Percentiles rank a stretch among this genome's conserved stretches.
phyloP scores from a whole-genome alignment of 1,140 invertebrate species.

The Drosophila auraria region DNA sequence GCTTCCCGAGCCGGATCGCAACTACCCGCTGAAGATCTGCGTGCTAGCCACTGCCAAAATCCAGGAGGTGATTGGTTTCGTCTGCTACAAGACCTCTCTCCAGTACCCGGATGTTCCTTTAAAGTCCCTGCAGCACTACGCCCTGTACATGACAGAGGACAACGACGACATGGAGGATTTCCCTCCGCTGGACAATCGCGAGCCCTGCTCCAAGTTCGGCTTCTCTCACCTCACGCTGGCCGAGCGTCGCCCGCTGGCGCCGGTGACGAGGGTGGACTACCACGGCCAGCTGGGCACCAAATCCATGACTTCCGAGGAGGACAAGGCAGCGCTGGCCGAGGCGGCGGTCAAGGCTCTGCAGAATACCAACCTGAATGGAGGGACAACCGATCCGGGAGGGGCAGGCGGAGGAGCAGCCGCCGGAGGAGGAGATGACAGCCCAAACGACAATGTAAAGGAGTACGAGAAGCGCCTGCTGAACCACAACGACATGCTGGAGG shows the following conservation, averaged over 20 bases:
- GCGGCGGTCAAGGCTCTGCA: slow-evolving; percentile 62
- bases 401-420: slow-evolving; percentile 16
- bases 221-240: slow-evolving; percentile 95
- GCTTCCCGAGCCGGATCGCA: slow-evolving; percentile 91
- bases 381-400: slow-evolving; percentile 52
- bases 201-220: slow-evolving; percentile 96
- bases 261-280: slow-evolving; percentile 85
- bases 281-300: slow-evolving; percentile 71
- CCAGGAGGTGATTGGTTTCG: slow-evolving; percentile 96
- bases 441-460: slow-evolving; percentile 61
- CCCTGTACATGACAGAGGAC: slow-evolving; percentile 97
- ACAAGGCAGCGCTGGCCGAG: slow-evolving; percentile 62
- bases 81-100: slow-evolving; percentile 93
- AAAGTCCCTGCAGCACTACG: slow-evolving; percentile 89
- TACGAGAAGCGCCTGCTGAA: slow-evolving; percentile 88
- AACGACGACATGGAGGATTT: slow-evolving; percentile 98
- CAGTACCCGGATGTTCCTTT: slow-evolving; percentile 87
- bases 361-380: slow-evolving; percentile 59
- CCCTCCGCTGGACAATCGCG: slow-evolving; percentile 94
- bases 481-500: slow-evolving; percentile 91
- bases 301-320: slow-evolving; percentile 82
- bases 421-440: slow-evolving; percentile 38
- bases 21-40: slow-evolving; percentile 93
- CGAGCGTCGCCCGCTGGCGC: slow-evolving; percentile 86
- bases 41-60: slow-evolving; percentile 94